Conservation (phyloP, 2,888 invertebrate species). For the Oxyteleia sp. region DNA sequence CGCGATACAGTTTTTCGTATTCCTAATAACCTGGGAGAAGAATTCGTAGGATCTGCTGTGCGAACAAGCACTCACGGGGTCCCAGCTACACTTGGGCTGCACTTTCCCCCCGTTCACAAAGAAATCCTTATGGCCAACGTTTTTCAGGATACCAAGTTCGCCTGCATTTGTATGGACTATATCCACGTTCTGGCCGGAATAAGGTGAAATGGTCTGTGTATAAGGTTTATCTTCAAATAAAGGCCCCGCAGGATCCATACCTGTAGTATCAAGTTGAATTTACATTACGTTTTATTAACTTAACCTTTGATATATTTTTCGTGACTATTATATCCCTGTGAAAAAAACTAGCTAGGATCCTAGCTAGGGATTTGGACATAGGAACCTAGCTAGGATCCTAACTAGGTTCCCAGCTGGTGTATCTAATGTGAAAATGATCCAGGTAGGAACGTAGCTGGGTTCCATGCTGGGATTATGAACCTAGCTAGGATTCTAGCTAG, state of each 20-base stretch:
- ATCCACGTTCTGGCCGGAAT: constrained; percentile 11
- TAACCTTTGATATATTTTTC: too few species aligned
- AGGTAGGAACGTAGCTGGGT: too few species aligned
- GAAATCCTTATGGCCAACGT: constrained; percentile 82
- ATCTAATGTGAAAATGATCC: too few species aligned
- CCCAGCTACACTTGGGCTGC: constrained; percentile 77
- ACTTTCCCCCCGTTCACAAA: constrained; percentile 82
- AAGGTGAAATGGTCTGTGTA: not conserved
- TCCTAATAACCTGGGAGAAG: constrained; percentile 16
- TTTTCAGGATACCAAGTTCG: constrained; percentile 77
- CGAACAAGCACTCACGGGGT: constrained; percentile 40
- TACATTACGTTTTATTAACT: too few species aligned
- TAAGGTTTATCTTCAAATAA: constrained; percentile 73
- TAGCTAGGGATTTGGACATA: too few species aligned
- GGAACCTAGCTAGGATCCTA: too few species aligned
- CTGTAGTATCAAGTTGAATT: constrained; percentile 75
- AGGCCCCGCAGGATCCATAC: constrained; percentile 84
- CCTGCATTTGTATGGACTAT: constrained; percentile 81
- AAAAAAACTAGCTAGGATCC: too few species aligned
- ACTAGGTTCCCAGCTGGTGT: too few species aligned
- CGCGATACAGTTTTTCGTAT: constrained; percentile 9
- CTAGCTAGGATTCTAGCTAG: too few species aligned
- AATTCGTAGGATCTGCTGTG: constrained; percentile 46
- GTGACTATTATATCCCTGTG: too few species aligned
- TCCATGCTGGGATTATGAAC: too few species aligned